A percentile compares a stretch with the other conserved stretches of the same genome.
phyloP scores from a whole-genome alignment of 2,888 invertebrate genomes.

The Acrobasis suavella region DNA sequence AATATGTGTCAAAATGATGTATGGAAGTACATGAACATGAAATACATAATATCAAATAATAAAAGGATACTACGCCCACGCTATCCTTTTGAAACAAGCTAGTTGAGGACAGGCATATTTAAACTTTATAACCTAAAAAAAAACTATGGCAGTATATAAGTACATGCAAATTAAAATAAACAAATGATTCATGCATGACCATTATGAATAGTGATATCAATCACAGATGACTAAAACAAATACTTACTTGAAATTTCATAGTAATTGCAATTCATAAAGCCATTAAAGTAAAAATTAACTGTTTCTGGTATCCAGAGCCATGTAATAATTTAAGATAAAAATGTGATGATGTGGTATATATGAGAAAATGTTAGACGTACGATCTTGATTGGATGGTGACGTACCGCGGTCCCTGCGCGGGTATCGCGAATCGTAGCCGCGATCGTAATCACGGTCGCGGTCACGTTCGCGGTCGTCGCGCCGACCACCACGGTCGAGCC shows the following conservation, averaged over 20 bases:
- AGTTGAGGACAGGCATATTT: neutral
- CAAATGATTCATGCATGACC: neutral
- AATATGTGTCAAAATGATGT: too few relatives aligned
- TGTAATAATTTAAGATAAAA: neutral
- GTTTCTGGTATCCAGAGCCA: neutral
- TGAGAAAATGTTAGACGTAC: slow-evolving; percentile 5
- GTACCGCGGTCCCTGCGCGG: slow-evolving; percentile 77
- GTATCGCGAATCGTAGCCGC: slow-evolving; percentile 81
- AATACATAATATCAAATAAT: too few relatives aligned
- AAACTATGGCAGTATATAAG: neutral
- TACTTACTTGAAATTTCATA: neutral
- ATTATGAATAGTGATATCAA: neutral
- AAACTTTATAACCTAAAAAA: neutral
- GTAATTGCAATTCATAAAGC: neutral
- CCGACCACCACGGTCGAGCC: slow-evolving; percentile 78
- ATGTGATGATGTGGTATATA: neutral
- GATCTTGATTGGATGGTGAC: slow-evolving; percentile 27
- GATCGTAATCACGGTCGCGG: slow-evolving; percentile 83
- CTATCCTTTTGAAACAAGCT: neutral
- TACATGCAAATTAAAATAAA: slow-evolving; percentile 7
- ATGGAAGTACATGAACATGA: too few relatives aligned
- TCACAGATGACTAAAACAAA: neutral
- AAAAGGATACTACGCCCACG: neutral
- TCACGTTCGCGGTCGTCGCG: slow-evolving; percentile 80
- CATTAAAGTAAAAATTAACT: neutral